Evolutionary conservation across 2,888 invertebrate species (phyloP), one percentile per base, ranked within the genome.

Genomic region (Philhelius pedissequus): DNA sequence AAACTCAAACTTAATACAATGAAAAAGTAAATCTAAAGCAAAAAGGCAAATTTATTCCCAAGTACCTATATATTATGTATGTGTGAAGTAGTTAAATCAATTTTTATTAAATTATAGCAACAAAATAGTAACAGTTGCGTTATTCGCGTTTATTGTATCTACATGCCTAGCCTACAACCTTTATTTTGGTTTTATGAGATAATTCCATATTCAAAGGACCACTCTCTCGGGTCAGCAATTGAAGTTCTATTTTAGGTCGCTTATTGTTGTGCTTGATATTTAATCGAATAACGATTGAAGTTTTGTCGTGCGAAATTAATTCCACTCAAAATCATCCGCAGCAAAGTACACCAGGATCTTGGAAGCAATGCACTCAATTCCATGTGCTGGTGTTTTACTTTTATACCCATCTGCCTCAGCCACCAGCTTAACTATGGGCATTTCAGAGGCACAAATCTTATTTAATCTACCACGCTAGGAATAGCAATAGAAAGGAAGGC

Each of bases 201-300:
- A 38, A 64, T 64, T 76, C 68, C 68, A 73, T 62, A 70, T 76
- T 82, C 73, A 81, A 86, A 78, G 75, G 45, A 69, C 77, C 66
- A 80, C 62, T 64, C 56, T 54, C 56, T 64, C 43, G 52, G 75
- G 75, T 78, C 74, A 86, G 60, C 66, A 76, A 86, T 74, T 73
- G 81, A 83, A 86, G 83, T 68, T 70, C 86, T 86, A 62, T 82
- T 78, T 54, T 86, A 71, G 79, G 82, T 86, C 83, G 86, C 83
- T 58, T 83, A 86, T 86, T 87, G 88, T 86, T 87, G 88, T 88
- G 87, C 89, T 88, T 88, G 89, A 89, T 88, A 89, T 89, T 89
- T 90, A 90, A 90, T 90, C 90, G 89, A 90, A 90, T 90, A 89
- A 89, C 88, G 87, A 88, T 88, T 88, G 88, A 87, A 88, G 83